Evolutionary conservation across 1,140 invertebrate genomes (phyloP).

Genomic region (Drosophila pachea): DNA sequence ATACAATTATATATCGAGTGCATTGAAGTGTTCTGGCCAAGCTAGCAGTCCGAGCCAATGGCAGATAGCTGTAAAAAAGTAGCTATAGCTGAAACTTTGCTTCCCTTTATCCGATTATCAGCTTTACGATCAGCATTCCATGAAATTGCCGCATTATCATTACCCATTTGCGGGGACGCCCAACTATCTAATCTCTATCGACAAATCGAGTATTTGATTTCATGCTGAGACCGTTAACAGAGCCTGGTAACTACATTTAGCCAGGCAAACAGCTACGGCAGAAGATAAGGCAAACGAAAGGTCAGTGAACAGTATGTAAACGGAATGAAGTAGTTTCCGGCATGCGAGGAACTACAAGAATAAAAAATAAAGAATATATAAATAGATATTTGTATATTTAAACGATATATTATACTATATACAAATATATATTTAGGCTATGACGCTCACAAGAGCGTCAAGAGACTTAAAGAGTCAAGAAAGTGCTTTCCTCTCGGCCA

Average conservation of each 20-base stretch:
- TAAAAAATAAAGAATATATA: background rate
- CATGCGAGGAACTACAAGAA: constrained; percentile 39
- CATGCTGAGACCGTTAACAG: constrained; percentile 18
- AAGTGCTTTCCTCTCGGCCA: no score
- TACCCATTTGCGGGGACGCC: constrained; percentile 10
- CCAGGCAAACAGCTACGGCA: constrained; percentile 17
- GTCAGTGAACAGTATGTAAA: constrained; percentile 24
- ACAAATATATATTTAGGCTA: no score
- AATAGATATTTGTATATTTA: background rate
- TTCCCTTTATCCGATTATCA: constrained; percentile 1
- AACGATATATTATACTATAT: background rate
- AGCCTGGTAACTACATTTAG: constrained; percentile 34
- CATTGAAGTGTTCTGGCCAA: constrained; percentile 47
- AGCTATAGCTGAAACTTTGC: background rate
- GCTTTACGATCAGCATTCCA: background rate
- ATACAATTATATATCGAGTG: constrained; percentile 56
- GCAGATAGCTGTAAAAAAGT: constrained; percentile 15
- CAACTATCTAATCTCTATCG: constrained; percentile 37
- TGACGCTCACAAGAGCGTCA: no score
- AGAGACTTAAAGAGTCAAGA: no score
- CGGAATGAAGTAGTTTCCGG: constrained; percentile 42
- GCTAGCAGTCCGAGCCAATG: constrained; percentile 27
- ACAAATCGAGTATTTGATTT: background rate
- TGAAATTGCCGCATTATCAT: constrained; percentile 30
- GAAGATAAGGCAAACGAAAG: constrained; percentile 38